Evolutionary conservation across 2,113 vertebrate species (phyloP).

Genomic region (Circaetus gallicus): DNA sequence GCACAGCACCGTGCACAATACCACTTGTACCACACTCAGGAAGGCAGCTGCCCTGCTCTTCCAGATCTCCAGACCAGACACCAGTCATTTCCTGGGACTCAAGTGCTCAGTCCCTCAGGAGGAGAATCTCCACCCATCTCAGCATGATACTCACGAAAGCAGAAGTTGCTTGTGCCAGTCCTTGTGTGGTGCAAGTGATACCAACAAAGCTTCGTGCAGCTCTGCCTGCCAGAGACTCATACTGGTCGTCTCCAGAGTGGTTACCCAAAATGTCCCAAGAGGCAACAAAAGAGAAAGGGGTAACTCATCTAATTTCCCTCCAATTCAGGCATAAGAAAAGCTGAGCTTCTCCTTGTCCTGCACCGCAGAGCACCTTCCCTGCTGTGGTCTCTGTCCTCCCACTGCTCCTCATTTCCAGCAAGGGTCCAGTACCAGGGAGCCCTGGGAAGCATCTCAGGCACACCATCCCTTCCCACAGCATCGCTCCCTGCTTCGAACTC

Average conservation of each 20-base stretch:
- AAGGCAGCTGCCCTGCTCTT: background rate
- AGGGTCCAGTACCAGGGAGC: background rate
- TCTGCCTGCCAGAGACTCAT: background rate
- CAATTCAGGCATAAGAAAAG: background rate
- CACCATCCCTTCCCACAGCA: background rate
- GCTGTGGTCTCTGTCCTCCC: background rate
- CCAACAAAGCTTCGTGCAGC: background rate
- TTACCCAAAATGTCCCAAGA: background rate
- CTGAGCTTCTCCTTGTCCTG: background rate
- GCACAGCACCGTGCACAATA: rapidly evolving
- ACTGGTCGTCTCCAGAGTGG: rapidly evolving
- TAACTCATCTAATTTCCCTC: background rate
- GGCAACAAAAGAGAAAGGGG: background rate
- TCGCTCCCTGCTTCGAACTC: background rate
- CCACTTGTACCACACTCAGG: background rate
- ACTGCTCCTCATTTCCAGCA: background rate
- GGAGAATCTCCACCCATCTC: background rate
- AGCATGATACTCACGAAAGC: background rate
- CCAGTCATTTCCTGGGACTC: background rate
- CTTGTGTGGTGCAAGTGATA: background rate
- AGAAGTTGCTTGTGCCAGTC: background rate
- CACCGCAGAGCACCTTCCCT: background rate
- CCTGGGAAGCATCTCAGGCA: background rate
- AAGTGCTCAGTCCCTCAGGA: background rate
- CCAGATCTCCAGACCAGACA: background rate